Base-by-base conservation (phyloP, 2,113 vertebrate species). In the Chionis minor region DNA sequence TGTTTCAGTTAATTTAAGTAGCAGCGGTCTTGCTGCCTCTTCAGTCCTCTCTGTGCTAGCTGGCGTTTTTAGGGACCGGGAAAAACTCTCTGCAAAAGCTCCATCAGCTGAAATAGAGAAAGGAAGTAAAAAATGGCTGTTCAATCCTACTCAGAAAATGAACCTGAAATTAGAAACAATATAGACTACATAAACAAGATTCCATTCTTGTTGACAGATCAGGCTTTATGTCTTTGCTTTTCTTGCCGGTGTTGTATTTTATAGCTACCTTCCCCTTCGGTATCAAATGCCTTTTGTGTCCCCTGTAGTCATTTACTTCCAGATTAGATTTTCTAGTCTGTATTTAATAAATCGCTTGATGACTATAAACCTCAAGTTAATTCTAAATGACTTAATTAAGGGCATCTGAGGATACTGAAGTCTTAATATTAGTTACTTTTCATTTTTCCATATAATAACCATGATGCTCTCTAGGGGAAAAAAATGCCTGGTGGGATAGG, bases 1-100 rank as follows among this genome's bases (percentile, higher is more conserved):
- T 97, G 95, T 97, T 98, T 97, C 96, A 70, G 89, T 86, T 98
- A 96, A 97, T 97, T 98, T 97, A 94, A 94, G 95, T 96, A 97
- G 95, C 97, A 96, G 97, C 81, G 45, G 94, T 91, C 97, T 97
- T 90, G 92, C 94, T 94, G 95, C 86, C 90, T 96, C 88, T 84
- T 96, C 66, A 7, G 94, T 97, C 92, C 73, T 94, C 18, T 74
- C 88, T 93, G 93, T 95, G 78, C 89, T 95, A 92, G 94, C 94
- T 59, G 92, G 86, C 66, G 59, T 96, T 94, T 90, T 78, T 80
- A 78, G 81, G 85, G 56, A 65, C 28, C n/a, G 72, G 67, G 44
- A 86, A 61, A 52, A 81, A 47, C 40, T 95, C 91, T 82, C 78
- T 81, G 77, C 73, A 82, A 82, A 92, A 92, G 51, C 95, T 97